Percentiles rank a stretch among this genome's conserved stretches.
phyloP scores from a whole-genome alignment of 2,113 vertebrate species.

The Ceyx margarethae region DNA sequence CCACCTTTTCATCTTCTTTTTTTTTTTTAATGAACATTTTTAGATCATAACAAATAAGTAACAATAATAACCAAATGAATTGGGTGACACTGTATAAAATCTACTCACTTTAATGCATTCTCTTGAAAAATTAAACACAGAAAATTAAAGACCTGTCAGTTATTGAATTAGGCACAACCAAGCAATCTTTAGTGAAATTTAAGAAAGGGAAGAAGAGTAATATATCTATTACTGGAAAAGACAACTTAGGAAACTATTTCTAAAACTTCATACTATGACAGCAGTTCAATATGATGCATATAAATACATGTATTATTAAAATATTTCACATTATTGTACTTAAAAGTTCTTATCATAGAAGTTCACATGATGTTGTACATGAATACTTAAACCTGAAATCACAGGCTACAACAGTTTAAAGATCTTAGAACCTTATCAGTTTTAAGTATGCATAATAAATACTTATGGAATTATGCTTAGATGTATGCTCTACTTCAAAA shows the following conservation, averaged over 20 bases:
- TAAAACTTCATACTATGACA: conserved; percentile 1
- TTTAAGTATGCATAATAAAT: not conserved
- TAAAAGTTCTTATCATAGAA: conserved; percentile 33
- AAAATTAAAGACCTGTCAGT: not conserved
- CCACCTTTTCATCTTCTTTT: too few relatives aligned
- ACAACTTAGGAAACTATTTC: not conserved
- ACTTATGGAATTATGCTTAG: not conserved
- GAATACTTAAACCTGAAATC: conserved; percentile 33
- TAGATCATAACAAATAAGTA: not conserved
- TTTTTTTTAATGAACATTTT: not conserved
- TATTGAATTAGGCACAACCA: not conserved
- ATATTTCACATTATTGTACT: conserved; percentile 16
- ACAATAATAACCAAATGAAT: not conserved
- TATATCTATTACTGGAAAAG: not conserved
- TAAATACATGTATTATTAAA: conserved; percentile 31
- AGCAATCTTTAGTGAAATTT: not conserved
- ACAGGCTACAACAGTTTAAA: conserved; percentile 16
- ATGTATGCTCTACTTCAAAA: not conserved
- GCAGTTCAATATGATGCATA: not conserved
- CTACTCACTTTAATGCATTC: not conserved
- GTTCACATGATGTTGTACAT: not conserved
- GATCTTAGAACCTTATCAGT: not conserved
- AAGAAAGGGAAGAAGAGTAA: not conserved
- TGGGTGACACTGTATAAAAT: not conserved
- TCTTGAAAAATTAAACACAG: not conserved